Percentiles rank a stretch among this genome's conserved stretches.
phyloP scores from a whole-genome alignment of 1,140 invertebrate genomes.

The Pachypeltis micranthus region DNA sequence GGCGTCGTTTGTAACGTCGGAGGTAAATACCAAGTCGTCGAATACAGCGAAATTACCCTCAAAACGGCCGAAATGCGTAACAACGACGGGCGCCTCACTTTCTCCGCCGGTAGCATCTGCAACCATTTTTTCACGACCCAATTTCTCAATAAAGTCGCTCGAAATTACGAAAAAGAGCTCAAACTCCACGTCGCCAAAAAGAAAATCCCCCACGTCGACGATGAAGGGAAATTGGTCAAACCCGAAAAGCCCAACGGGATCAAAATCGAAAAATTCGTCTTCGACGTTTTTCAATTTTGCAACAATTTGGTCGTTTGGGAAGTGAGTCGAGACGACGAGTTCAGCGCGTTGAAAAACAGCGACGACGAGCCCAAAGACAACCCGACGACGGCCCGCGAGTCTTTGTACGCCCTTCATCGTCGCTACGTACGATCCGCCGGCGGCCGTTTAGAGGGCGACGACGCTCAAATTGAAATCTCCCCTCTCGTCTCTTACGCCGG shows the following conservation, averaged over 20 bases:
- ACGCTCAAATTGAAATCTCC: slow-evolving; percentile 75
- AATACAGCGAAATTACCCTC: slow-evolving; percentile 91
- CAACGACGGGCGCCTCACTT: slow-evolving; percentile 67
- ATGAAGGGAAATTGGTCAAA: slow-evolving; percentile 53
- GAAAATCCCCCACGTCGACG: slow-evolving; percentile 83
- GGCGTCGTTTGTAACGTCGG: slow-evolving; percentile 89
- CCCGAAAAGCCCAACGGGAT: slow-evolving; percentile 86
- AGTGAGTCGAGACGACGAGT: slow-evolving; percentile 84
- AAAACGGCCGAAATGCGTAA: slow-evolving; percentile 72
- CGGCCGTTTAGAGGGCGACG: slow-evolving; percentile 48
- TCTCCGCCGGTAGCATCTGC: slow-evolving; percentile 93
- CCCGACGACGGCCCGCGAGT: slow-evolving; percentile 68
- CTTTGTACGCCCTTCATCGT: slow-evolving; percentile 69
- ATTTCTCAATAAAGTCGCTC: slow-evolving; percentile 60
- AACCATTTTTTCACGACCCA: slow-evolving; percentile 92
- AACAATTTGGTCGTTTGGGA: slow-evolving; percentile 88
- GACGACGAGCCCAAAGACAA: slow-evolving; percentile 79
- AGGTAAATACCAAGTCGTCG: slow-evolving; percentile 83
- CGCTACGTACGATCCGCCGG: slow-evolving; percentile 74
- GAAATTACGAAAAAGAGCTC: slow-evolving; percentile 53
- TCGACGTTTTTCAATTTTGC: slow-evolving; percentile 93
- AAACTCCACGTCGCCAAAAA: slow-evolving; percentile 94
- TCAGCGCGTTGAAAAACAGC: slow-evolving; percentile 92
- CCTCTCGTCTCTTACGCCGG: slow-evolving; percentile 83
- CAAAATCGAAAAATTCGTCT: slow-evolving; percentile 99